phyloP scores from a whole-genome alignment of 2,888 invertebrate species.

The Cataglyphis rosenhaueri region DNA sequence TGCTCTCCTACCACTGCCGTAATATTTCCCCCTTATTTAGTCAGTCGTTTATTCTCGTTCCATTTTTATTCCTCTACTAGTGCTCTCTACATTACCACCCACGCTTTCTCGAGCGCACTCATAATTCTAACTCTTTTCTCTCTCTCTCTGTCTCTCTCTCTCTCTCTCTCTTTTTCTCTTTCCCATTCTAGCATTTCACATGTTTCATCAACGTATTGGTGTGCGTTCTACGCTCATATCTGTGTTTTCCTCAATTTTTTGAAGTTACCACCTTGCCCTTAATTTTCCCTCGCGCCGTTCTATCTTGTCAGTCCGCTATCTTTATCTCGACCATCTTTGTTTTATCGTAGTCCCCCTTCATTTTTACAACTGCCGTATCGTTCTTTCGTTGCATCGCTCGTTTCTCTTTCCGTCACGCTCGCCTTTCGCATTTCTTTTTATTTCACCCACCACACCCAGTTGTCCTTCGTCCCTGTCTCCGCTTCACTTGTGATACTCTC shows the following conservation, averaged over 20 bases:
- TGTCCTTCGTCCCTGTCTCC: slow-evolving; percentile 32
- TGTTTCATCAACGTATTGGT: slow-evolving; percentile 28
- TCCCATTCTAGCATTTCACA: slow-evolving; percentile 1
- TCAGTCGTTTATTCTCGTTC: slow-evolving; percentile 50
- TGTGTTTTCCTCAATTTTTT: slow-evolving; percentile 8
- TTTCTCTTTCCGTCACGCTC: slow-evolving; percentile 30
- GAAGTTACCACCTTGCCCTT: slow-evolving; percentile 1
- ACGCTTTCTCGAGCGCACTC: slow-evolving; percentile 34
- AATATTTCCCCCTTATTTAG: slow-evolving; percentile 56
- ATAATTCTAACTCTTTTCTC: slow-evolving; percentile 40
- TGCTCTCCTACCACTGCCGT: slow-evolving; percentile 19
- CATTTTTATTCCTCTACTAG: slow-evolving; percentile 41
- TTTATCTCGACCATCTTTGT: slow-evolving; percentile 23
- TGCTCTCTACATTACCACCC: slow-evolving; percentile 26
- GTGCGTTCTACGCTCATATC: not conserved
- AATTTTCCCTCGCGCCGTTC: slow-evolving; percentile 17
- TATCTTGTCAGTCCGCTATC: not conserved
- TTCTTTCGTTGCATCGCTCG: not conserved
- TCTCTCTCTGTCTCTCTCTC: slow-evolving; percentile 9
- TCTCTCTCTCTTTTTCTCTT: slow-evolving; percentile 20
- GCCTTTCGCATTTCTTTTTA: slow-evolving; percentile 50
- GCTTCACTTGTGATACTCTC: slow-evolving; percentile 64
- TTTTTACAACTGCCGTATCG: slow-evolving; percentile 27
- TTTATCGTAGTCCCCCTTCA: slow-evolving; percentile 33
- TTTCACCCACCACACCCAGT: slow-evolving; percentile 34